phyloP scores from a whole-genome alignment of 1,140 invertebrate species.

The Micrasema longulum region DNA sequence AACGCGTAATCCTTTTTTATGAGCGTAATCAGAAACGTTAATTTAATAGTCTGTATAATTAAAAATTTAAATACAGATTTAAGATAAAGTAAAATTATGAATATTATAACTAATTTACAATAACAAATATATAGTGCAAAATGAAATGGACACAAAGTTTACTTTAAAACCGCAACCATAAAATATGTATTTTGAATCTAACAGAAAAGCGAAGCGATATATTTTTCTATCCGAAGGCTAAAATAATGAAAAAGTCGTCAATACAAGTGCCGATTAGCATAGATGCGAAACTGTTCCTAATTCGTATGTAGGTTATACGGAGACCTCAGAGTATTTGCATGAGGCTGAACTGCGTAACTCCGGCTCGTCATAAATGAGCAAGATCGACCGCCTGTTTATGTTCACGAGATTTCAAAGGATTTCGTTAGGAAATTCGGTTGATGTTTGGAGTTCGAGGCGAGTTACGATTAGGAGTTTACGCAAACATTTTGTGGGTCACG shows the following conservation, averaged over 20 bases:
- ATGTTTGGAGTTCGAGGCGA: slow-evolving; percentile 32
- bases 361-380: neutral
- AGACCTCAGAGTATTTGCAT: neutral
- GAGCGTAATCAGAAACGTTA: too few species aligned
- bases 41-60: too few species aligned
- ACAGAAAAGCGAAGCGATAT: too few species aligned
- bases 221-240: slow-evolving; percentile 7
- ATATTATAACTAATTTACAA: too few species aligned
- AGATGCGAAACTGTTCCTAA: slow-evolving; percentile 29
- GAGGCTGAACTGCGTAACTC: neutral
- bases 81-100: too few species aligned
- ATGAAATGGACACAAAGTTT: too few species aligned
- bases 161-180: too few species aligned
- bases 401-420: slow-evolving; percentile 10
- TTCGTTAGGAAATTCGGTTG: neutral
- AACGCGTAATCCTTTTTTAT: too few species aligned
- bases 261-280: slow-evolving; percentile 16
- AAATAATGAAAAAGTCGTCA: slow-evolving; percentile 30
- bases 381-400: neutral
- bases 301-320: slow-evolving; percentile 30
- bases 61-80: too few species aligned
- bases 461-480: slow-evolving; percentile 52
- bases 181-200: too few species aligned
- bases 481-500: slow-evolving; percentile 53
- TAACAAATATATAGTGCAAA: too few species aligned